Base-by-base conservation (phyloP, 2,888 invertebrate genomes). In the Drosophila sordidapex region DNA sequence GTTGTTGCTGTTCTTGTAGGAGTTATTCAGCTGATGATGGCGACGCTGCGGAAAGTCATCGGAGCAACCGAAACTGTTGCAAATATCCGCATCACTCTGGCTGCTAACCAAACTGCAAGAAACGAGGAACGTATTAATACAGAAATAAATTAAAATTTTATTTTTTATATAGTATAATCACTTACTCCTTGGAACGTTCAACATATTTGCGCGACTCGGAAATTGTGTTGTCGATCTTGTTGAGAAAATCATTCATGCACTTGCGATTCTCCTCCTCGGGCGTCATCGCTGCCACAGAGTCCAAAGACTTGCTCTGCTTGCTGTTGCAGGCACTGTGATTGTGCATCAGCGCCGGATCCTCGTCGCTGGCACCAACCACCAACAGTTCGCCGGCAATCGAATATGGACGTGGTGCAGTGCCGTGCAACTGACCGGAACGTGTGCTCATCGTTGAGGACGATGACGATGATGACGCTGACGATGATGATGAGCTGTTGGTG, bases 191-290 rank as follows among this genome's bases (percentile, higher is more conserved):
- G 91, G 96, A 95, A 91, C 96, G 96, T 91, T 96, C 96, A 31
- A 97, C 97, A 92, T 97, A 97, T 93, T 96, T 96, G 92, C 97
- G 97, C 59, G 97, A 97, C 90, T 94, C 96, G 65, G 97, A 97
- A 91, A 97, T 96, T 29, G 97, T 96, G 68, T 96, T 96, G 93
- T 97, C 97, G 90, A 97, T 95, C 94, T 97, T 96, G 87, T 95
- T 96, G 81, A 97, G 94, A 91, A 97, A 97, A 87, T 97, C 96
- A 91, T 96, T 96, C 89, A 96, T 96, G 83, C 95, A 96, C 90
- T 95, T 95, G 91, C 96, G 96, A 90, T 95, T 95, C 84, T 96
- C 96, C 87, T 96, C 95, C 81, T 96, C 96, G 25, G 95, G 95
- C 87, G 95, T 95, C 91, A 93, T 92, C 15, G 92, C 85, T 48